These are phyloP conservation scores for Apteryx owenii DNA, from an alignment of 2,113 vertebrate species.

Conservation along the genomic window DNA sequence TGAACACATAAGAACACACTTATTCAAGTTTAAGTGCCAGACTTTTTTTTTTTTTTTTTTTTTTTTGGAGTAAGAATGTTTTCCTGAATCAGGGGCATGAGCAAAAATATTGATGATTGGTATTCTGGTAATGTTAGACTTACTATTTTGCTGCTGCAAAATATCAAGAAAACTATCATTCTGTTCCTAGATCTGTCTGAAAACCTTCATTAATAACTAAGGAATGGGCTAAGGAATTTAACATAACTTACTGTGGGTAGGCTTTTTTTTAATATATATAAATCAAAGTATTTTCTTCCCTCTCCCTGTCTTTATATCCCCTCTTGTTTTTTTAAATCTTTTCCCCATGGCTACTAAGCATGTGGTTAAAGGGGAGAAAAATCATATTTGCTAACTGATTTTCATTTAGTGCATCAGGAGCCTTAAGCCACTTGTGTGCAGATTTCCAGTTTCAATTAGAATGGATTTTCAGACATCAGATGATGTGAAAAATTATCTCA, in stretches of 20 bases:
- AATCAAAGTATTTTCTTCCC: neutral
- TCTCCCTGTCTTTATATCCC: neutral
- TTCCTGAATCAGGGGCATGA: neutral
- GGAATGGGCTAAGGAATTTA: neutral
- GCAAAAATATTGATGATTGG: neutral
- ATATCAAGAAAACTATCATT: neutral
- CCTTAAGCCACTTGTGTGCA: slow-evolving; percentile 32
- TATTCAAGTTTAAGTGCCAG: neutral
- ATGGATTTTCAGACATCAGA: slow-evolving; percentile 59
- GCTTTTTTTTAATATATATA: neutral
- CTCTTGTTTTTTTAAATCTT: neutral
- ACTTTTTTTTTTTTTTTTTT: neutral
- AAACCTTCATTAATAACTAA: neutral
- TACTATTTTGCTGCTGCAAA: neutral
- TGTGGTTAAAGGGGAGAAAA: slow-evolving; percentile 22
- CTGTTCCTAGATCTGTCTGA: neutral
- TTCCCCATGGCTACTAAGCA: neutral
- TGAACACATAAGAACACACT: neutral
- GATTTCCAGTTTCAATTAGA: slow-evolving; percentile 70
- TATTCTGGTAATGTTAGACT: neutral
- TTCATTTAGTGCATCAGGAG: slow-evolving; percentile 38
- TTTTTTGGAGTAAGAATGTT: neutral
- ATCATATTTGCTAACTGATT: slow-evolving; percentile 32
- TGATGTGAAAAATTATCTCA: slow-evolving; percentile 71
- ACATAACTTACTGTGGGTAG: neutral